These are phyloP conservation scores for Drosophila guanche DNA, from an alignment of 1,140 invertebrate species.

Conservation along the genomic window DNA sequence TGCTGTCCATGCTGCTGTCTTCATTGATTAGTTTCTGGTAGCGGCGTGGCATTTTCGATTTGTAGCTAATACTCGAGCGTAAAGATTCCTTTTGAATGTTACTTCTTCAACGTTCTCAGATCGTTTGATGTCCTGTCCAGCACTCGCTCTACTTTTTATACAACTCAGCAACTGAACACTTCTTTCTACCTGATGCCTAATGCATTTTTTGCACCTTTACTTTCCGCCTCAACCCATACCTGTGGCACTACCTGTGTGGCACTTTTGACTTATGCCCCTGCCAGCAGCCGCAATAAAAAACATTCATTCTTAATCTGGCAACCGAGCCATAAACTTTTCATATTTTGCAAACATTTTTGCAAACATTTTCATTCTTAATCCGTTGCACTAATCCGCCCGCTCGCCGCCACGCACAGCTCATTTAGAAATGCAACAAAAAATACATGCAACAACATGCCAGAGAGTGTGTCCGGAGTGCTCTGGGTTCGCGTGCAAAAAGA, in stretches of 20 bases:
- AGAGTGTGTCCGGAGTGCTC: too few relatives aligned
- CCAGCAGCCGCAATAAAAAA: constrained; percentile 64
- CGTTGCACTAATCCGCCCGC: constrained; percentile 62
- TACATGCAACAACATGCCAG: constrained; percentile 7
- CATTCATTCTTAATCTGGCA: constrained; percentile 77
- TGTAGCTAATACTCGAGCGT: neutral
- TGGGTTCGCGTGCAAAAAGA: constrained; percentile 58
- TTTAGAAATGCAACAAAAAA: constrained; percentile 30
- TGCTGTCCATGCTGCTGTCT: neutral
- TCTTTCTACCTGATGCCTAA: neutral
- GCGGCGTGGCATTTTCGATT: constrained; percentile 32
- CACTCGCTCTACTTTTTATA: constrained; percentile 40
- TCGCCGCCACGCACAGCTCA: constrained; percentile 11
- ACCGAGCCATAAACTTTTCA: constrained; percentile 46
- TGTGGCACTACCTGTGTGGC: constrained; percentile 24
- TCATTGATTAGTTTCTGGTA: constrained; percentile 61
- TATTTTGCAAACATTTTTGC: constrained; percentile 80
- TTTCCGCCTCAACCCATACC: constrained; percentile 9
- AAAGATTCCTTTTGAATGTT: constrained; percentile 37
- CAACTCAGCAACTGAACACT: neutral
- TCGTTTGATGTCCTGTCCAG: constrained; percentile 49
- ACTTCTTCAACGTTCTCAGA: constrained; percentile 27
- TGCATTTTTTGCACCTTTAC: constrained; percentile 30
- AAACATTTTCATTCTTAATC: constrained; percentile 81
- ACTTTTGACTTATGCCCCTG: constrained; percentile 54